phyloP scores from a whole-genome alignment of 2,113 vertebrate species.

The Tragelaphus scriptus region DNA sequence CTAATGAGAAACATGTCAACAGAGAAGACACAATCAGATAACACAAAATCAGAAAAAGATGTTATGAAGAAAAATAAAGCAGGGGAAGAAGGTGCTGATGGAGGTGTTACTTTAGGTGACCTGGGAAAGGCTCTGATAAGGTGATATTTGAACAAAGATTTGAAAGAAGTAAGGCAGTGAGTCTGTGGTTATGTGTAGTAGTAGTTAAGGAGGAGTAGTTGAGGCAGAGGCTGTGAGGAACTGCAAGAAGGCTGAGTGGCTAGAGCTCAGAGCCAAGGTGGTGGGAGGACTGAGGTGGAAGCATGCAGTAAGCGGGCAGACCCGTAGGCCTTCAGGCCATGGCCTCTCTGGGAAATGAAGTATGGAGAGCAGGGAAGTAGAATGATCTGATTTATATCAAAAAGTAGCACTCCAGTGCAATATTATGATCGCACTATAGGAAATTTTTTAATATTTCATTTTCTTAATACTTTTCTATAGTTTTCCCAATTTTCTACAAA shows the following conservation, averaged over 20 bases:
- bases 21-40: not conserved
- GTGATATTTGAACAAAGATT: not conserved
- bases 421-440: not conserved
- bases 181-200: not conserved
- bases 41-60: not conserved
- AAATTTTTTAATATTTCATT: not conserved
- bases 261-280: not conserved
- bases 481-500: not conserved
- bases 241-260: not conserved
- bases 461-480: not conserved
- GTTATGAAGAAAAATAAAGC: not conserved
- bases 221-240: not conserved
- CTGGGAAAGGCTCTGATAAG: not conserved
- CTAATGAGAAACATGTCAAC: not conserved
- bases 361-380: not conserved
- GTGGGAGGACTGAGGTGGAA: not conserved
- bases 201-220: not conserved
- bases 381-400: not conserved
- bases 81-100: not conserved
- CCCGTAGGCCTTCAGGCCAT: not conserved
- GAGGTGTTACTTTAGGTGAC: not conserved
- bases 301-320: not conserved
- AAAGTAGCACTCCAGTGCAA: not conserved
- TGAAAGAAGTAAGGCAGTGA: not conserved
- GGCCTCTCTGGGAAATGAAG: not conserved